Base-by-base conservation (phyloP, 2,797 vertebrate species). In the Agapornis canus region DNA sequence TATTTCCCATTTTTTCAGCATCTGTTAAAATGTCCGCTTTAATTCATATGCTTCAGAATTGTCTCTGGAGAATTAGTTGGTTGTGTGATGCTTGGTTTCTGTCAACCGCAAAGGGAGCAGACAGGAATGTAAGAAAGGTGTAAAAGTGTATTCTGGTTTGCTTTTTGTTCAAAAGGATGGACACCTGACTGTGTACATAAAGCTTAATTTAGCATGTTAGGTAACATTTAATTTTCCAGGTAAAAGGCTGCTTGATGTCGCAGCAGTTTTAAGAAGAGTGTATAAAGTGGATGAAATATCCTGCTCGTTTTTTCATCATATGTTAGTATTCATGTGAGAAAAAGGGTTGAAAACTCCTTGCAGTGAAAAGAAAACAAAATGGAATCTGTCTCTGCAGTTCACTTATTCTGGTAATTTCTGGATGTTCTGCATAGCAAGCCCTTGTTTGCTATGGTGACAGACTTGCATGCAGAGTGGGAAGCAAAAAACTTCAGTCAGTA, bases 391-490 rank as follows among this genome's bases (percentile, higher is more conserved):
- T 81, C 25, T 72, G 70, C 49, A 72, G 40, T 27, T 95, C 21
- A 17, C 40, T 70, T 77, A 20, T 0, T 66, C 20, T 63, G 31
- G 25, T 66, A 14, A 17, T 56, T 85, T 65, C n/a, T 42, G 37
- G 13, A 2, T 81, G 54, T 91, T 90, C 47, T 35, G 27, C 42
- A 4, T 19, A 25, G 19, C 26, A 23, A 45, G 21, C 43, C 20
- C 43, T 45, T 45, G 27, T 72, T 91, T 69, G 20, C 1, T 1
- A 10, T 5, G 23, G 42, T 25, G 45, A 23, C 4, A 17, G 20
- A 19, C 13, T 57, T 0, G 0, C 9, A 0, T 21, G 0, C 25
- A 6, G 29, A 57, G 32, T 11, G n/a, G 56, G 76, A 32, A 82
- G 52, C 39, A 13, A 31, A 68, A 39, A 23, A 21, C 32, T 66